phyloP scores from a whole-genome alignment of 2,888 invertebrate species.

The Lycophotia porphyrea region DNA sequence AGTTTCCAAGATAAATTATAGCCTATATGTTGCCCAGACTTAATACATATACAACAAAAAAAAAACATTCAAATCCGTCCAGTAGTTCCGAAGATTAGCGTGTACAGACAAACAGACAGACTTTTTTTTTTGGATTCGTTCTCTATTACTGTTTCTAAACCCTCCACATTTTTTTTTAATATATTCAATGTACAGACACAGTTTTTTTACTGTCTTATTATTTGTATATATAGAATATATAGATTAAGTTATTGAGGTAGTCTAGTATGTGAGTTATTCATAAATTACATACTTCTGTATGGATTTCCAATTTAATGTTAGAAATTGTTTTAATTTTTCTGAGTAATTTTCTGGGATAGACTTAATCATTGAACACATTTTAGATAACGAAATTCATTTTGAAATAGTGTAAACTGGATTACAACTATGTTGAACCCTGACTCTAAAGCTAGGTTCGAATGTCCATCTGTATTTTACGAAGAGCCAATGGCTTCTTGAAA shows the following conservation, averaged over 20 bases:
- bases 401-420: not conserved
- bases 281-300: not conserved
- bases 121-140: no score
- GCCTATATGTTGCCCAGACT: no score
- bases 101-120: no score
- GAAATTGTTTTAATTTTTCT: not conserved
- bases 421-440: not conserved
- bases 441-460: not conserved
- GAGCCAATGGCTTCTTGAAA: not conserved
- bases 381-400: not conserved
- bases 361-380: not conserved
- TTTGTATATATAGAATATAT: no score
- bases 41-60: no score
- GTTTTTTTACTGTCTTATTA: no score
- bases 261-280: not conserved
- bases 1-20: no score
- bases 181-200: no score
- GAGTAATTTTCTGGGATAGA: not conserved
- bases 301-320: not conserved
- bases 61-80: no score
- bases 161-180: no score
- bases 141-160: no score
- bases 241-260: not conserved
- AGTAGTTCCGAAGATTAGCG: no score
- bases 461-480: not conserved